Evolutionary conservation across 2,113 vertebrate genomes (phyloP), one percentile per base, ranked within the genome.

Genomic region (Illadopsis cleaveri): DNA sequence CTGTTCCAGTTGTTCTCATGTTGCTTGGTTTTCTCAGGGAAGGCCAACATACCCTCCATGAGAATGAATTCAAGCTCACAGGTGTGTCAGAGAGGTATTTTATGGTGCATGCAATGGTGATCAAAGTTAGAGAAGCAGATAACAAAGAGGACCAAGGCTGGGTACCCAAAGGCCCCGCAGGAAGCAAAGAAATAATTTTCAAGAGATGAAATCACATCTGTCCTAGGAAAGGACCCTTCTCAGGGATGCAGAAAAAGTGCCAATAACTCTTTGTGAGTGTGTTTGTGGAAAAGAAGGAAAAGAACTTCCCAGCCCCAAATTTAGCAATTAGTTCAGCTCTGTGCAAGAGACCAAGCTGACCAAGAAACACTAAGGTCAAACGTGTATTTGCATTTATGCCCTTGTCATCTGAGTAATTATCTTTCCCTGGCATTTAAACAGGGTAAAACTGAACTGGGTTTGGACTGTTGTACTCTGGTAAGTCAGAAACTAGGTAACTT

Each of bases 401-500:
- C 48, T 71, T 87, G 86, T 64, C 85, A 62, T 86, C 75, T 82
- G 82, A 84, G 62, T 85, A 92, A 95, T 93, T 97, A 82, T 83
- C 38, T 77, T 89, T 53, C 54, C 58, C 25, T 56, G 81, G 70
- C 72, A 90, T 90, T 95, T 94, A 90, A 93, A 42, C 68, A 90
- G 53, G 22, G 53, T 89, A 56, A 54, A 82, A 78, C 45, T 70
- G 89, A 88, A 95, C 86, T 81, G 69, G 50, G 35, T 95, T 93
- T 91, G 82, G 56, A 42, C 76, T 95, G 58, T 38, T 65, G 15
- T 50, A 65, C 47, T 58, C n/a, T 83, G 50, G 2, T 86, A 81
- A 96, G 30, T 82, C 50, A 90, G 68, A 95, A 95, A 93, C 18
- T 93, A 86, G 83, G 86, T 95, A 94, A 96, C 82, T 71, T 94